A percentile compares a stretch with the other conserved stretches of the same genome.
These are phyloP conservation scores for Xanthia togata DNA, from an alignment of 2,888 invertebrate species.

Conservation along the genomic window DNA sequence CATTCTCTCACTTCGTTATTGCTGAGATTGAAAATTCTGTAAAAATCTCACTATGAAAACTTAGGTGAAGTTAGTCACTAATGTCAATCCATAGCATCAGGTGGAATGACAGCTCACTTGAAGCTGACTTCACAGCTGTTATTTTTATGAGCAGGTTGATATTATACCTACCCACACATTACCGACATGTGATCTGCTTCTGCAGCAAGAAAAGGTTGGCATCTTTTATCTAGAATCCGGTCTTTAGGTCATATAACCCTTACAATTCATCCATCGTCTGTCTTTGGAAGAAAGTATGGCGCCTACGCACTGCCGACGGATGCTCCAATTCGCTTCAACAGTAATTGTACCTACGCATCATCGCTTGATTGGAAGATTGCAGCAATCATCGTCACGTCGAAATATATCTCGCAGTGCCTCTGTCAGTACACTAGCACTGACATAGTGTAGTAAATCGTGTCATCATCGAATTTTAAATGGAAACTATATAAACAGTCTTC, in stretches of 20 bases:
- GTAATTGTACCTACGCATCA: constrained; percentile 42
- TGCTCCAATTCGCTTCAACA: constrained; percentile 55
- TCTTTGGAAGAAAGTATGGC: constrained; percentile 63
- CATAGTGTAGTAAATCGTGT: too few relatives aligned
- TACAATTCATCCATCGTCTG: neutral
- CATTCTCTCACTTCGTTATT: too few relatives aligned
- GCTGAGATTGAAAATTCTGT: too few relatives aligned
- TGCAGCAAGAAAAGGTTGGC: neutral
- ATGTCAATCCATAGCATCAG: too few relatives aligned
- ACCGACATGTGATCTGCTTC: neutral
- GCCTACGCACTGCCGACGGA: constrained; percentile 64
- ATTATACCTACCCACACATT: neutral
- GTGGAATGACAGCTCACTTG: too few relatives aligned
- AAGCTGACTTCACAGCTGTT: too few relatives aligned
- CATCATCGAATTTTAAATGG: too few relatives aligned
- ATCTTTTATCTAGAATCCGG: neutral
- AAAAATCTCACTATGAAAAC: too few relatives aligned
- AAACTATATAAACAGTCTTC: too few relatives aligned
- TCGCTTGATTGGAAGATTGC: constrained; percentile 64
- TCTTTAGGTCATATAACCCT: neutral
- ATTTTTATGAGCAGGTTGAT: too few relatives aligned
- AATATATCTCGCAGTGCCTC: constrained; percentile 20
- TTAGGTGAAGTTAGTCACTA: too few relatives aligned
- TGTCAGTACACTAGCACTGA: constrained; percentile 2
- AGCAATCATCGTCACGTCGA: constrained; percentile 45